Evolutionary conservation across 2,888 invertebrate species (phyloP).

Genomic region (Drosophila cracens): DNA sequence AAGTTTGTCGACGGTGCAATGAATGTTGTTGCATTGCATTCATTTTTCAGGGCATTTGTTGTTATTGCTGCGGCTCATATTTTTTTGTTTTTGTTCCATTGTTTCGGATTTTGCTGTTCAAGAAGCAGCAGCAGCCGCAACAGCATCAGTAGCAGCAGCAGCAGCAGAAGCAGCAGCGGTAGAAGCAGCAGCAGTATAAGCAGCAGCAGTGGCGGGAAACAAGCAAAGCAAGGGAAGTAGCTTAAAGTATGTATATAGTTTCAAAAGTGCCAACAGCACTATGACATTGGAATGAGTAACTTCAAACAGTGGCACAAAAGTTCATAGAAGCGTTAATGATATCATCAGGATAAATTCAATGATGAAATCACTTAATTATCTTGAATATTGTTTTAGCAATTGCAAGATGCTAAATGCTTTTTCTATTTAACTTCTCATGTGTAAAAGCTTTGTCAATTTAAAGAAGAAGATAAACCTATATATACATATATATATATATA

Average conservation of each 20-base stretch:
- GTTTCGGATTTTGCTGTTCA: slow-evolving; percentile 56
- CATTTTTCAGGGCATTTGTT: slow-evolving; percentile 45
- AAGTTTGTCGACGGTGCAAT: slow-evolving; percentile 38
- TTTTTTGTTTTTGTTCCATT: slow-evolving; percentile 69
- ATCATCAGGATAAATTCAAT: neutral
- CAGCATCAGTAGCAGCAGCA: slow-evolving; percentile 24
- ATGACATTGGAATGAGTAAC: slow-evolving; percentile 27
- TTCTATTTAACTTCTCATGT: neutral
- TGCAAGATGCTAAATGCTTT: neutral
- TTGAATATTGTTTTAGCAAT: neutral
- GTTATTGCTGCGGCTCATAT: slow-evolving; percentile 73
- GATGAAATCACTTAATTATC: neutral
- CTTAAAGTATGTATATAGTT: slow-evolving; percentile 30
- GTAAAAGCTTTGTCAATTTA: neutral
- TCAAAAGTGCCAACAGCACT: slow-evolving; percentile 55
- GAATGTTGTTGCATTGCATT: slow-evolving; percentile 58
- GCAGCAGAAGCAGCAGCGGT: slow-evolving; percentile 34
- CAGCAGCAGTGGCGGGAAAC: slow-evolving; percentile 31
- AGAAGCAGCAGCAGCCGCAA: slow-evolving; percentile 34
- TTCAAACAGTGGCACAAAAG: slow-evolving; percentile 28
- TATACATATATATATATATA: too few relatives aligned
- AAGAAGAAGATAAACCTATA: neutral
- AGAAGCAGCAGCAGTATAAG: slow-evolving; percentile 11
- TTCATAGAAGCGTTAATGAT: neutral
- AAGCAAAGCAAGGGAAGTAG: slow-evolving; percentile 58